These are phyloP conservation scores for Ashinkailepas kermadecensis DNA, from an alignment of 2,888 invertebrate species.

Conservation along the genomic window DNA sequence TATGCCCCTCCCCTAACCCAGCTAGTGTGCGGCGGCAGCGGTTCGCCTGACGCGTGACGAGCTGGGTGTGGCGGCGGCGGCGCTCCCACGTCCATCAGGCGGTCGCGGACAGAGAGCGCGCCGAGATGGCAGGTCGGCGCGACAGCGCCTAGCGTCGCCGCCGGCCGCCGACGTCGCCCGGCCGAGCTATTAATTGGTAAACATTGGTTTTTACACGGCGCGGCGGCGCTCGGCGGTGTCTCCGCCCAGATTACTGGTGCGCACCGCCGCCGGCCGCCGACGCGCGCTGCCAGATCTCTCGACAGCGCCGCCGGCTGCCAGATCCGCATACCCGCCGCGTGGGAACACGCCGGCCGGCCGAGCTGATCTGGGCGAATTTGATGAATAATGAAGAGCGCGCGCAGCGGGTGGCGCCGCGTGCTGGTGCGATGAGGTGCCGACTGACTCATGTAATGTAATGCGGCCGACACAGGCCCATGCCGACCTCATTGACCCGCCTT, in stretches of 20 bases:
- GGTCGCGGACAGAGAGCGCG: too few relatives aligned
- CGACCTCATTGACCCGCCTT: too few relatives aligned
- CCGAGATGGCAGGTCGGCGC: too few relatives aligned
- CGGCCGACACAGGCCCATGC: too few relatives aligned
- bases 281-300: too few relatives aligned
- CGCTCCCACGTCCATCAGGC: not conserved
- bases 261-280: not conserved
- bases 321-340: constrained; percentile 19
- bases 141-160: not conserved
- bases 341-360: not conserved
- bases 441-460: too few relatives aligned
- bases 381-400: constrained; percentile 17
- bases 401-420: not conserved
- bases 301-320: not conserved
- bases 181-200: constrained; percentile 1
- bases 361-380: not conserved
- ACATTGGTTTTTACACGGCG: constrained; percentile 10
- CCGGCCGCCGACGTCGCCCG: constrained; percentile 1
- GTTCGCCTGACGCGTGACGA: too few relatives aligned
- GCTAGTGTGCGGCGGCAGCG: too few relatives aligned
- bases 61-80: not conserved
- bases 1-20: too few relatives aligned
- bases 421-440: not conserved
- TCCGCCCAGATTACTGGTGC: constrained; percentile 2
- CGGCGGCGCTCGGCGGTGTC: not conserved